Evolutionary conservation across 2,113 vertebrate species (phyloP).

Genomic region (Forbesichthys papilliferus): DNA sequence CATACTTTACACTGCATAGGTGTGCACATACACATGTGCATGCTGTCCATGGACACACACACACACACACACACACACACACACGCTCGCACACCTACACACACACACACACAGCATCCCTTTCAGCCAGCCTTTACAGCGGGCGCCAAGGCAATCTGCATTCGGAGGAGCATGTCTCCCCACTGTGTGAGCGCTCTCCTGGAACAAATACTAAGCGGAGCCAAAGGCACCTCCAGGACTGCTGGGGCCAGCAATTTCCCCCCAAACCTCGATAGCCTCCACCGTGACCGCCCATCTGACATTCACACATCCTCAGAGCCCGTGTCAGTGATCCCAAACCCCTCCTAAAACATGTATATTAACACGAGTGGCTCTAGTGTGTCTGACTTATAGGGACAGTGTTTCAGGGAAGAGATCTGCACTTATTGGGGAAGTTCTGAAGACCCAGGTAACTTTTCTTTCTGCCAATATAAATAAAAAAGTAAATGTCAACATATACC

Average conservation of each 20-base stretch:
- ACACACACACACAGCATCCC: neutral
- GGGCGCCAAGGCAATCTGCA: conserved; percentile 46
- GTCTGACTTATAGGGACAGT: too few relatives aligned
- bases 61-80: neutral
- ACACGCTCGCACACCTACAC: neutral
- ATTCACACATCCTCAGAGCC: conserved; percentile 63
- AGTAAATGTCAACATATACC: too few relatives aligned
- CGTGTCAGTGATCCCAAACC: conserved; percentile 51
- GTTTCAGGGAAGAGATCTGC: too few relatives aligned
- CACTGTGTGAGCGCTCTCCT: conserved; percentile 55
- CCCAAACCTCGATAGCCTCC: conserved; percentile 57
- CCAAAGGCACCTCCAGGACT: conserved; percentile 75
- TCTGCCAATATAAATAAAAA: too few relatives aligned
- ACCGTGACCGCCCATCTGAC: conserved; percentile 56
- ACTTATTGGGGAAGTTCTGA: too few relatives aligned
- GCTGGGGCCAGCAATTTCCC: conserved; percentile 65
- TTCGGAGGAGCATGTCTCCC: conserved; percentile 28
- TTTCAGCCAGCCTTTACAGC: neutral
- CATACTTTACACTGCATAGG: too few relatives aligned
- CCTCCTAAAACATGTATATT: neutral
- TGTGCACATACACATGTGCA: too few relatives aligned
- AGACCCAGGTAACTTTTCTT: too few relatives aligned
- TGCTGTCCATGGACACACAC: neutral
- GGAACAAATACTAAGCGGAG: conserved; percentile 67
- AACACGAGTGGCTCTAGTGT: neutral